Conservation (phyloP, 2,888 invertebrate genomes). For the Drosophila cognata region DNA sequence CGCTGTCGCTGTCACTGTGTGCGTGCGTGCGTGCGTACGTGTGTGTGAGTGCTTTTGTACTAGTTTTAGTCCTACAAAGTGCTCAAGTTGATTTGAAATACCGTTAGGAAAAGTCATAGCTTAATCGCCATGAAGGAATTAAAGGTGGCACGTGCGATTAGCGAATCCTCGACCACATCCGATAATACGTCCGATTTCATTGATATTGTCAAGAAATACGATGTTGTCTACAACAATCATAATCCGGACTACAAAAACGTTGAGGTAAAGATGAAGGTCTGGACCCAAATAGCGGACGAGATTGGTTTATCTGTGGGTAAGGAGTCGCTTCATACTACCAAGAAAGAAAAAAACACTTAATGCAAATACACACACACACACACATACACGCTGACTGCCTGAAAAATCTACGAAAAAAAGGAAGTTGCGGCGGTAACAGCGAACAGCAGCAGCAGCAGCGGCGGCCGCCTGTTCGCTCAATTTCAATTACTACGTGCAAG, state of each 20-base stretch:
- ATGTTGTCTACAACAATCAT: constrained; percentile 84
- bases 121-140: constrained; percentile 70
- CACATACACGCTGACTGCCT: constrained; percentile 4
- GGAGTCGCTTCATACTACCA: constrained; percentile 37
- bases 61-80: constrained; percentile 7
- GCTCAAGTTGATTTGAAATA: constrained; percentile 43
- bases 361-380: constrained; percentile 17
- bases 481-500: constrained; percentile 66
- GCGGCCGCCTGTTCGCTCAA: constrained; percentile 61
- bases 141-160: constrained; percentile 80
- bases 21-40: constrained; percentile 5
- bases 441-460: constrained; percentile 39
- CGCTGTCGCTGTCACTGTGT: constrained; percentile 14
- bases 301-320: constrained; percentile 84
- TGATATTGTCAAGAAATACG: constrained; percentile 84
- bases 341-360: constrained; percentile 14
- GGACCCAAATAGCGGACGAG: constrained; percentile 84
- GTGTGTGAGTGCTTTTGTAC: constrained; percentile 28
- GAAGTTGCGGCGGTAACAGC: constrained; percentile 54
- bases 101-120: constrained; percentile 36
- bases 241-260: constrained; percentile 85
- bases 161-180: constrained; percentile 82
- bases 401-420: constrained; percentile 46
- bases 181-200: constrained; percentile 84
- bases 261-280: constrained; percentile 83